A percentile compares a stretch with the other conserved stretches of the same genome.
These are phyloP conservation scores for Machimus atricapillus DNA, from an alignment of 2,888 invertebrate species.

Conservation along the genomic window DNA sequence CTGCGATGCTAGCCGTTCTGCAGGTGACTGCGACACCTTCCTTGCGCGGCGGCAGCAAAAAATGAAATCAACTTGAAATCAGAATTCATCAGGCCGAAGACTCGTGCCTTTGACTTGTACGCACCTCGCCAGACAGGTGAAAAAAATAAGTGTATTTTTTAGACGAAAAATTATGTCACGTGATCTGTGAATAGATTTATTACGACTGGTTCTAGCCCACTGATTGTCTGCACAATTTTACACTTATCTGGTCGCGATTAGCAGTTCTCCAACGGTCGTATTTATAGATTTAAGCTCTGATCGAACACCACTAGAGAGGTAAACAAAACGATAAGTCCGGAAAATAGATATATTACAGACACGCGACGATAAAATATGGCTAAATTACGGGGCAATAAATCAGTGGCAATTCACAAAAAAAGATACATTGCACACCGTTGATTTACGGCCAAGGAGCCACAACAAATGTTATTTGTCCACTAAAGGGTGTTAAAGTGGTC, in stretches of 20 bases:
- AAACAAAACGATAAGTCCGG: conserved; percentile 23
- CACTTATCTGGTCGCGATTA: conserved; percentile 19
- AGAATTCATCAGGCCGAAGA: conserved; percentile 6
- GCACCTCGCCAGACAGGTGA: not conserved
- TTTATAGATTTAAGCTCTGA: not conserved
- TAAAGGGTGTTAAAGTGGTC: not conserved
- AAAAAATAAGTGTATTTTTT: not conserved
- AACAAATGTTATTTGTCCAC: not conserved
- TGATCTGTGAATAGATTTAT: conserved; percentile 17
- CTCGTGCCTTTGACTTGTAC: not conserved
- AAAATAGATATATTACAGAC: conserved; percentile 17
- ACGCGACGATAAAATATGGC: conserved; percentile 27
- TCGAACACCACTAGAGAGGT: not conserved
- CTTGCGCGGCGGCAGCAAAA: not conserved
- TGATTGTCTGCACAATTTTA: conserved; percentile 29
- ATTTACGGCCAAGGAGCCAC: not conserved
- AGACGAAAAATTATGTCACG: conserved; percentile 27
- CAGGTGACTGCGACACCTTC: conserved; percentile 33
- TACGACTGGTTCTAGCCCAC: conserved; percentile 32
- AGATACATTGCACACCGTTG: not conserved
- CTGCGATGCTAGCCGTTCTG: not conserved
- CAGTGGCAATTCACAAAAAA: not conserved
- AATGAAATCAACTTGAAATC: conserved; percentile 13
- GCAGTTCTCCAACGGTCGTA: not conserved
- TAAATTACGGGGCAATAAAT: conserved; percentile 21